These are phyloP conservation scores for Semnornis frantzii DNA, from an alignment of 2,113 vertebrate genomes.

Conservation along the genomic window DNA sequence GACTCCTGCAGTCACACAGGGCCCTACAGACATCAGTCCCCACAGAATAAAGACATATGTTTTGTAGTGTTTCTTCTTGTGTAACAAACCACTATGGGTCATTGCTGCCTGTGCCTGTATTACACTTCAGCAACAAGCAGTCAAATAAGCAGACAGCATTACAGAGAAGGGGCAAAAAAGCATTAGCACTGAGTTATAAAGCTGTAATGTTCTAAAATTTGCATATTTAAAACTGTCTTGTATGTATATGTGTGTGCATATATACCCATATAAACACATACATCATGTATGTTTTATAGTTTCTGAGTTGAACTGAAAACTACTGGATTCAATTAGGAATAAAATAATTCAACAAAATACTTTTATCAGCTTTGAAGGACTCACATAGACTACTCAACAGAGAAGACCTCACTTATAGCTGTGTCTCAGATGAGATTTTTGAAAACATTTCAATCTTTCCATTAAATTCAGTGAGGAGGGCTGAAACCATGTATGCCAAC, in stretches of 20 bases:
- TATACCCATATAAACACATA: no score
- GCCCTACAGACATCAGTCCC: background rate
- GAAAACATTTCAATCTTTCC: background rate
- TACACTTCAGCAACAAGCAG: background rate
- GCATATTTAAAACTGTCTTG: background rate
- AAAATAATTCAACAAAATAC: background rate
- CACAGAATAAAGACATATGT: accelerated
- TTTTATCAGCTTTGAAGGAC: background rate
- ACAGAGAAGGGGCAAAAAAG: background rate
- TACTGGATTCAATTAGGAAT: background rate
- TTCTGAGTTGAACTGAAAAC: background rate
- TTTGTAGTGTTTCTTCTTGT: background rate
- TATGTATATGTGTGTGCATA: no score
- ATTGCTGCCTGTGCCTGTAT: background rate
- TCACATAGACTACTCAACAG: background rate
- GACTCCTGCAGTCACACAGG: background rate
- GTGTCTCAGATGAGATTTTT: background rate
- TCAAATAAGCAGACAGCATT: background rate
- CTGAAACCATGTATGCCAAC: background rate
- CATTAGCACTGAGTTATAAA: background rate
- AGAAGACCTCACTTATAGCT: background rate
- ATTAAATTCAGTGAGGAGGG: background rate
- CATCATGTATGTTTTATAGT: background rate
- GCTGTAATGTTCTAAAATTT: background rate
- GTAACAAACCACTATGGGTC: background rate